Conservation (phyloP, 2,113 vertebrate genomes). For the Hystrix brachyura region DNA sequence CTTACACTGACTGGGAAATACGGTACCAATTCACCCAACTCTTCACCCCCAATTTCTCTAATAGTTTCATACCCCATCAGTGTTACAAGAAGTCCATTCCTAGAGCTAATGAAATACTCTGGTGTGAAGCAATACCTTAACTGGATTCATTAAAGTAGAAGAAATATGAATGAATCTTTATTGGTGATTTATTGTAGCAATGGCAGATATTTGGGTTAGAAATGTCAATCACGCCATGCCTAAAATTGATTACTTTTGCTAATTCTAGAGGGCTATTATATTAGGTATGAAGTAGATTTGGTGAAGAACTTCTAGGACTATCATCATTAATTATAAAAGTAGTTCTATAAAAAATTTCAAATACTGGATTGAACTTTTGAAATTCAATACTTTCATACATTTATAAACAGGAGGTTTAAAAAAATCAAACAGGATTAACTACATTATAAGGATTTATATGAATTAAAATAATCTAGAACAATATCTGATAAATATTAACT, state of each 20-base stretch:
- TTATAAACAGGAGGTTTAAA: background rate
- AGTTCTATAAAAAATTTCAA: background rate
- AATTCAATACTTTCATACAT: slow-evolving; percentile 9
- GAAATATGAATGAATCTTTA: background rate
- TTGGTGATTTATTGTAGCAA: background rate
- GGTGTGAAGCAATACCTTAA: background rate
- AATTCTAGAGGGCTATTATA: background rate
- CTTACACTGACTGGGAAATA: background rate
- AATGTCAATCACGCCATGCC: background rate
- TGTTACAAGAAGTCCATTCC: background rate
- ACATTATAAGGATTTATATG: slow-evolving; percentile 18
- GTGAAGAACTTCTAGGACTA: slow-evolving; percentile 14
- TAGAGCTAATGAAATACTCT: background rate
- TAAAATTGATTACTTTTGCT: slow-evolving; percentile 16
- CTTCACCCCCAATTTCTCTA: background rate
- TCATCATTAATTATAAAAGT: background rate
- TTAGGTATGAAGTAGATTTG: background rate
- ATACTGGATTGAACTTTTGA: background rate
- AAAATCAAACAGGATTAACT: background rate
- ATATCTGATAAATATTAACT: slow-evolving; percentile 21
- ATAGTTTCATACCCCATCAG: background rate
- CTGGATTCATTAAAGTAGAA: background rate
- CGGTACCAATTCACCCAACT: background rate
- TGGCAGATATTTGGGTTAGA: background rate
- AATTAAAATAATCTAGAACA: slow-evolving; percentile 5